Base-by-base conservation (phyloP, 2,797 vertebrate genomes). In the Chaenodraco wilsoni region DNA sequence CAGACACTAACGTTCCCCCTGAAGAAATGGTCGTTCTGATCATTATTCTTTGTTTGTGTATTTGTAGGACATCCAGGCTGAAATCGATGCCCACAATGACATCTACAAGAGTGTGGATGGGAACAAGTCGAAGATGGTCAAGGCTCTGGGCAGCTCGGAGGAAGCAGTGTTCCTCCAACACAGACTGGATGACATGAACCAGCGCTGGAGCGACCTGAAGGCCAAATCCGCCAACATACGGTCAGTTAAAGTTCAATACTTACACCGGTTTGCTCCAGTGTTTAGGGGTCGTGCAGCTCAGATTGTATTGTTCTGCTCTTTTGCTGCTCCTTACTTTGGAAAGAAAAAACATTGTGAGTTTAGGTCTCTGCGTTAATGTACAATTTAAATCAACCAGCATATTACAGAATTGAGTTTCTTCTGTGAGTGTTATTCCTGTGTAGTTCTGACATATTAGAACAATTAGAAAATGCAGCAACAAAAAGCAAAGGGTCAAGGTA, bases 71-170 rank as follows among this genome's bases (percentile, higher is more conserved):
- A 99, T 99, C 90, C 97, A 99, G 93, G 97, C 97, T 1, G 97
- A 99, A 93, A 99, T 99, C 59, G 98, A 99, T 88, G 97, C 97
- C 84, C 98, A 99, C 88, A 98, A 98, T 94, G 98, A 99, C 89
- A 98, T 99, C 92, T 98, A 98, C 87, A 98, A 96, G 92, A 98
- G 94, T 64, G 96, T 98, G 88, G 98, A 99, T 19, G 96, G 96
- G 65, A 99, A 97, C 88, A 95, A 96, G 79, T 94, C 97, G 61
- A 98, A 97, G 91, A 98, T 99, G 97, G 97, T 98, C 80, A 99
- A 97, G 89, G 95, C 97, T 19, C 90, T 99, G 90, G 97, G 98
- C 61, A 97, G 94, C 87, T 97, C 97, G 0, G 97, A 99, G 65
- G 97, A 99, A 88, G 96, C 97, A 0, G 94, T 95, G 54, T 94